Evolutionary conservation across 2,888 invertebrate species (phyloP), one percentile per base, ranked within the genome.

Genomic region (Xanthia togata): DNA sequence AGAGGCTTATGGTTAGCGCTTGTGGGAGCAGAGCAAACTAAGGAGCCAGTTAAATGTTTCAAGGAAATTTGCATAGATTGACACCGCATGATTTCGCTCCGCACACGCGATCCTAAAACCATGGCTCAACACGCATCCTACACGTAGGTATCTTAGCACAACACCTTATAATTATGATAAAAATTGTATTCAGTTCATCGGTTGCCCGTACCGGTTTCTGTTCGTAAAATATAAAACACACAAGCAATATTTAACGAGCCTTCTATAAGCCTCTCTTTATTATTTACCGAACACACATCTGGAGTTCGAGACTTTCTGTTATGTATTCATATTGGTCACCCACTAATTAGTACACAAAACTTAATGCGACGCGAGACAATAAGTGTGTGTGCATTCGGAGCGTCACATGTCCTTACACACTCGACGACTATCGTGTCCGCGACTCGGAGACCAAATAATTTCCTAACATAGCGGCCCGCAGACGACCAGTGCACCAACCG

Each of bases 331-430:
- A 95, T 93, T 95, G 95, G 93, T 94, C 95, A 95, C 95, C 94
- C 94, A 96, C 96, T 96, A 96, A 96, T 96, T 96, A 96, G 96
- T 96, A 96, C 95, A 95, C 96, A 96, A 94, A 94, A 94, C 92
- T 94, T 94, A 95, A 95, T 95, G 92, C 93, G 91, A 92, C 91
- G 91, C 92, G 91, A 93, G 94, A 94, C 94, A 95, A 94, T 94
- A 91, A 92, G 92, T 91, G 90, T 92, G 92, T 92, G 91, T 92
- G 91, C 92, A 89, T 90, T 90, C 88, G 89, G 88, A 91, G 92
- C 92, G 91, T 92, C 91, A 92, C 78, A 91, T 93, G 93, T 93
- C 94, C 93, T 93, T 93, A 92, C 91, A 90, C 87, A 92, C 87
- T 87, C 82, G 81, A 84, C 88, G 86, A 79, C 79, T 72, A 62